A percentile compares a stretch with the other conserved stretches of the same genome.
These are phyloP conservation scores for Dolomedes plantarius DNA, from an alignment of 2,888 invertebrate genomes.

Conservation along the genomic window DNA sequence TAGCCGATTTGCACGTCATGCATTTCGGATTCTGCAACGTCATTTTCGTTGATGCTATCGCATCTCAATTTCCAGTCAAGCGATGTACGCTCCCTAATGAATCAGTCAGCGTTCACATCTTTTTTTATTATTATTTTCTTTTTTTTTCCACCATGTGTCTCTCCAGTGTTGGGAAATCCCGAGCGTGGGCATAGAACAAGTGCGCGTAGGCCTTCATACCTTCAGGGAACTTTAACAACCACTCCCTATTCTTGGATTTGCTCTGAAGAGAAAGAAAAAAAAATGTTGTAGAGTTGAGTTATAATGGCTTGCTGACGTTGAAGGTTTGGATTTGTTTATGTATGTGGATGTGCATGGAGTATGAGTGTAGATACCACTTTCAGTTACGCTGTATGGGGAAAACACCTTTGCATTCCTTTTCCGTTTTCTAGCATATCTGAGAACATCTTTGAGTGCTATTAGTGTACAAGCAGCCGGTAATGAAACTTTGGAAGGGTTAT, in stretches of 20 bases:
- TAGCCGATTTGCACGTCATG: not conserved
- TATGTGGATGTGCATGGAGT: too few relatives aligned
- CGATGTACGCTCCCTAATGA: not conserved
- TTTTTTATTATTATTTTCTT: not conserved
- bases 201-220: not conserved
- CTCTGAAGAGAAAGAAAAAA: not conserved
- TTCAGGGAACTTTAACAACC: not conserved
- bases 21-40: not conserved
- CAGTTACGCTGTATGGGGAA: too few relatives aligned
- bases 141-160: not conserved
- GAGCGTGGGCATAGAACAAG: slow-evolving; percentile 1
- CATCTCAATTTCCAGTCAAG: not conserved
- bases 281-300: too few relatives aligned
- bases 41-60: not conserved
- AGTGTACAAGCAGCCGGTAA: too few relatives aligned
- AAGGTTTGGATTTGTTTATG: too few relatives aligned
- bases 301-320: too few relatives aligned
- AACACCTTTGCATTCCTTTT: too few relatives aligned
- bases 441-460: too few relatives aligned
- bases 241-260: not conserved
- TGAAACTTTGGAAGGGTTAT: too few relatives aligned
- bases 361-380: too few relatives aligned
- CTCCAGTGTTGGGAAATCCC: not conserved
- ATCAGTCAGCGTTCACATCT: not conserved
- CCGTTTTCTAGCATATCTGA: too few relatives aligned